Percentiles rank a stretch among this genome's conserved stretches.
These are phyloP conservation scores for Psilanteris sp. DNA, from an alignment of 1,140 invertebrate genomes.

Conservation along the genomic window DNA sequence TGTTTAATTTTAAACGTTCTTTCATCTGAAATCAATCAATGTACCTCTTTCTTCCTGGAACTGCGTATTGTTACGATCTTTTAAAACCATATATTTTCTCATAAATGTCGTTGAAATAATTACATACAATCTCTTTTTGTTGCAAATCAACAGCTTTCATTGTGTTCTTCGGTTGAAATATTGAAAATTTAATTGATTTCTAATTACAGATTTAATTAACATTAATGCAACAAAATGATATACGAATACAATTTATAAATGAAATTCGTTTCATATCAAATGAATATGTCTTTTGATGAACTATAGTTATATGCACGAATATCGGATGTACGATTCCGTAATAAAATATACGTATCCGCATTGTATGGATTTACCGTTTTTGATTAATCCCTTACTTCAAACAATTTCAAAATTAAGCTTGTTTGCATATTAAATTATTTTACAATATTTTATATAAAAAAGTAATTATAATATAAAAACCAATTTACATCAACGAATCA, in stretches of 20 bases:
- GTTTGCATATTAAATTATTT: neutral
- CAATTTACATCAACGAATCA: neutral
- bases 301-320: too few relatives aligned
- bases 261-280: conserved; percentile 6
- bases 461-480: neutral
- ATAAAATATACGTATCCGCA: too few relatives aligned
- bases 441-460: neutral
- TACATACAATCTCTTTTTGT: conserved; percentile 3
- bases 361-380: too few relatives aligned
- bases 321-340: too few relatives aligned
- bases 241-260: conserved; percentile 9
- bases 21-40: too few relatives aligned
- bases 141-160: conserved; percentile 2
- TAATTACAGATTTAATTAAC: conserved; percentile 22
- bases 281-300: conserved; percentile 14
- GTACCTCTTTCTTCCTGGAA: too few relatives aligned
- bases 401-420: neutral
- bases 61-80: too few relatives aligned
- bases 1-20: too few relatives aligned
- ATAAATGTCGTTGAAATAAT: conserved; percentile 3
- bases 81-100: too few relatives aligned
- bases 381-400: too few relatives aligned
- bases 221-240: conserved; percentile 18
- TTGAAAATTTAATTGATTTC: conserved; percentile 20
- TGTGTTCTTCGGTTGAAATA: neutral